Evolutionary conservation across 2,797 vertebrate genomes (phyloP).

Genomic region (Characodon lateralis): DNA sequence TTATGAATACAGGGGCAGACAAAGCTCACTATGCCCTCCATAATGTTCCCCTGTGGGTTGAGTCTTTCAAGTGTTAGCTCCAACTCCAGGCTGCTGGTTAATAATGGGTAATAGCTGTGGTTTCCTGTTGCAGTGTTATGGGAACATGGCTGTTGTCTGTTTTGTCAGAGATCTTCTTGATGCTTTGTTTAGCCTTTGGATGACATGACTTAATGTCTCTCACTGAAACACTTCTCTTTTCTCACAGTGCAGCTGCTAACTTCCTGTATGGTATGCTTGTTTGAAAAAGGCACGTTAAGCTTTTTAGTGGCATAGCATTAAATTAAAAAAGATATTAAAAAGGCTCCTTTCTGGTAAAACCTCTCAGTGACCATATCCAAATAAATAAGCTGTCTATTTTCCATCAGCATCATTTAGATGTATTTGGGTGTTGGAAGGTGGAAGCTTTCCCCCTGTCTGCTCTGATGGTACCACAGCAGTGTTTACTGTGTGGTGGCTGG

Average conservation of each 20-base stretch:
- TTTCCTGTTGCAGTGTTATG: slow-evolving; percentile 41
- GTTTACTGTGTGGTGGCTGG: slow-evolving; percentile 1
- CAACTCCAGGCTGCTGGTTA: slow-evolving; percentile 40
- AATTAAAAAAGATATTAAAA: slow-evolving; percentile 20
- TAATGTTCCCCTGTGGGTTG: slow-evolving; percentile 17
- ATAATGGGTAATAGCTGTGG: slow-evolving; percentile 47
- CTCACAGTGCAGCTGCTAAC: slow-evolving; percentile 32
- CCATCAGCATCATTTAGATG: too few species aligned
- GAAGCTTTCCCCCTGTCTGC: too few species aligned
- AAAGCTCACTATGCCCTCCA: slow-evolving; percentile 4
- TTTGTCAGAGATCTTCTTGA: slow-evolving; percentile 37
- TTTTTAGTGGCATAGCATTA: slow-evolving; percentile 44
- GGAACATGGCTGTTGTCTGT: slow-evolving; percentile 44
- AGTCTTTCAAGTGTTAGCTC: slow-evolving; percentile 32
- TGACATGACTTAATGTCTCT: slow-evolving; percentile 53
- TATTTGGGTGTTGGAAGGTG: too few species aligned
- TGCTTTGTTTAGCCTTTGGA: slow-evolving; percentile 17
- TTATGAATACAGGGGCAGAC: slow-evolving; percentile 6
- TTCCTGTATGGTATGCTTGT: slow-evolving; percentile 51
- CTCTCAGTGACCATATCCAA: slow-evolving; percentile 15
- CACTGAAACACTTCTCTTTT: slow-evolving; percentile 31
- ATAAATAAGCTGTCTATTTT: slow-evolving; percentile 25
- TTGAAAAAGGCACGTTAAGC: not conserved
- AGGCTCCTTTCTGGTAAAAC: not conserved
- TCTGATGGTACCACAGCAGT: not conserved